Evolutionary conservation across 2,113 vertebrate species (phyloP), one percentile per base, ranked within the genome.

Genomic region (Haemorhous mexicanus): DNA sequence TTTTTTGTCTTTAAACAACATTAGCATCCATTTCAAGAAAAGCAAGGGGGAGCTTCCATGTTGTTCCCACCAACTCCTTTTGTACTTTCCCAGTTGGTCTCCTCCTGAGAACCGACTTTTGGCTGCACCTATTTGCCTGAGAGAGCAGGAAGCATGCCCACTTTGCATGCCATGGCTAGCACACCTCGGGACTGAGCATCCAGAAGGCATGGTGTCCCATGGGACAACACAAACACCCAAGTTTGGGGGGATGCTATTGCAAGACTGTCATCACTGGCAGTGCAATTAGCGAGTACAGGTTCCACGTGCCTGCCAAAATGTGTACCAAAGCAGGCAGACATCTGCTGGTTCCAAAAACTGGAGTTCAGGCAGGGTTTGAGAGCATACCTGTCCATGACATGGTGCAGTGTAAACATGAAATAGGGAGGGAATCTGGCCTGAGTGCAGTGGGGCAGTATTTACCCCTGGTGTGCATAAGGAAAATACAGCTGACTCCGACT

Each of bases 131-230:
- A 11, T 30, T 28, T n/a, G 19, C 4, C 19, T 10, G 5, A 41
- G 61, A 20, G 6, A 37, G 50, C 33, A 67, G 62, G 33, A 58
- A 49, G n/a, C 49, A 6, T 1, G 24, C 0, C 41, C 5, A 11
- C 0, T 0, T 52, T 52, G 23, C 5, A 2, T 6, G 33, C 28
- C 7, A 0, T 1, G 1, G 39, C 55, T 64, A 18, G 50, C n/a
- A 14, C 21, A 11, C 19, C 24, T 46, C 0, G 0, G 24, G 16
- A 66, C 47, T 4, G 50, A 66, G 55, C 1, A 3, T 39, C 62
- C 1, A 0, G 22, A n/a, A 47, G 49, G 27, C 35, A 9, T 1
- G 1, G 6, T 22, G n/a, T 18, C 59, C 61, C 7, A 0, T 4
- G 39, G 68, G 33, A 61, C 50, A 20, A 5, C 33, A 37, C 13